Percentiles rank a stretch among this genome's conserved stretches.
Evolutionary conservation across 2,113 vertebrate species (phyloP).

Genomic region (Brienomyrus longianalis): DNA sequence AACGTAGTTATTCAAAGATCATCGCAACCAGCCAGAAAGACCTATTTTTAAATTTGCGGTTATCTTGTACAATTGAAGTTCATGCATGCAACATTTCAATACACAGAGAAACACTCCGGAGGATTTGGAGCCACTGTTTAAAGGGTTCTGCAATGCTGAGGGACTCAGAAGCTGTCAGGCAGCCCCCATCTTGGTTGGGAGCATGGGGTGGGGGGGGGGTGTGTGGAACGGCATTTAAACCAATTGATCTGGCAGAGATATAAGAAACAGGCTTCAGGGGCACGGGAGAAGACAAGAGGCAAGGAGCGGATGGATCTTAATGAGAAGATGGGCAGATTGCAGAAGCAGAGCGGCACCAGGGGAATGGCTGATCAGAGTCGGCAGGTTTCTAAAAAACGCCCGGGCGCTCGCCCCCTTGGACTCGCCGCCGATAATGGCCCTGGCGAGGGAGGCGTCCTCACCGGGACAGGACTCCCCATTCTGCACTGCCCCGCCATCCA

Average conservation of each 20-base stretch:
- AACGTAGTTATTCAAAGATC: neutral
- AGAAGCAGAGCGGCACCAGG: slow-evolving; percentile 44
- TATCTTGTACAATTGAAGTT: neutral
- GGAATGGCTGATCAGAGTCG: slow-evolving; percentile 55
- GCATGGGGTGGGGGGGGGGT: neutral
- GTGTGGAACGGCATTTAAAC: neutral
- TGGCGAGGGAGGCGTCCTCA: neutral
- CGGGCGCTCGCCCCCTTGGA: slow-evolving; percentile 31
- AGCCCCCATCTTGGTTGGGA: neutral
- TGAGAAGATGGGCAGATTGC: slow-evolving; percentile 38
- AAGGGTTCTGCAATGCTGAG: no score
- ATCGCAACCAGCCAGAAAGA: neutral
- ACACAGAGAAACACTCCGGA: neutral
- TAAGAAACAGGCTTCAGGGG: neutral
- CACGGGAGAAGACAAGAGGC: neutral
- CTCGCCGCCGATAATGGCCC: neutral
- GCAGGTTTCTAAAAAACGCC: slow-evolving; percentile 45
- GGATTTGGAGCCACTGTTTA: neutral
- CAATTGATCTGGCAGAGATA: slow-evolving; percentile 10
- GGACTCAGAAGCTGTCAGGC: neutral
- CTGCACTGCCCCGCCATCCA: neutral
- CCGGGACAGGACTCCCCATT: neutral
- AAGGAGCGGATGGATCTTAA: slow-evolving; percentile 32
- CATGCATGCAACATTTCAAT: neutral
- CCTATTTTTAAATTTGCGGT: neutral